Conservation (phyloP, 2,113 vertebrate genomes). For the Tachuris rubrigastra region DNA sequence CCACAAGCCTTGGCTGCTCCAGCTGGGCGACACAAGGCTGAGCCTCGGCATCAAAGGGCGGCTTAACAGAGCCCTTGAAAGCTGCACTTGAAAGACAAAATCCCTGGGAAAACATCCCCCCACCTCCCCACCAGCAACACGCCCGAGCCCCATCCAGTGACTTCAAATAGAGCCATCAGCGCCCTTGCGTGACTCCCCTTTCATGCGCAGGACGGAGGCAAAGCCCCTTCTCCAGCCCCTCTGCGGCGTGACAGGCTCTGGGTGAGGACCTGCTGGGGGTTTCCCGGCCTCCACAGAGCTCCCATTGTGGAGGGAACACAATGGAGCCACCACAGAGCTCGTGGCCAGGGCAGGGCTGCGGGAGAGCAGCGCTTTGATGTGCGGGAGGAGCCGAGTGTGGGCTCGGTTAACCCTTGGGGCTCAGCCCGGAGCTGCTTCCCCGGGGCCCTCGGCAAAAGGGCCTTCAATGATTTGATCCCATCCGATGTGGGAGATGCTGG, state of each 20-base stretch:
- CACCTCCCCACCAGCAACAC: fast-evolving
- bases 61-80: neutral
- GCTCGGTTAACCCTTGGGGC: neutral
- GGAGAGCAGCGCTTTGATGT: neutral
- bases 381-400: neutral
- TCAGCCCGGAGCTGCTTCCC: neutral
- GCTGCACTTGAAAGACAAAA: neutral
- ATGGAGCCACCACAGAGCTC: constrained; percentile 6
- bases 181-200: neutral
- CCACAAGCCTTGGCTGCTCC: neutral
- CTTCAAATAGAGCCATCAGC: neutral
- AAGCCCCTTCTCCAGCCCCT: neutral
- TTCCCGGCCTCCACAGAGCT: neutral
- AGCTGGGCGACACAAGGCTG: neutral
- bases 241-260: neutral
- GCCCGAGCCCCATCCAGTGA: fast-evolving
- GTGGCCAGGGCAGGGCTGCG: neutral
- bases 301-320: constrained; percentile 14
- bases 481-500: fast-evolving
- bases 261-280: neutral
- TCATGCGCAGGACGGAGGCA: neutral
- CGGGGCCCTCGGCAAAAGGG: neutral
- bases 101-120: neutral
- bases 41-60: neutral
- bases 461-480: neutral